Conservation (phyloP, 1,140 invertebrate species). For the Tenebrio molitor region DNA sequence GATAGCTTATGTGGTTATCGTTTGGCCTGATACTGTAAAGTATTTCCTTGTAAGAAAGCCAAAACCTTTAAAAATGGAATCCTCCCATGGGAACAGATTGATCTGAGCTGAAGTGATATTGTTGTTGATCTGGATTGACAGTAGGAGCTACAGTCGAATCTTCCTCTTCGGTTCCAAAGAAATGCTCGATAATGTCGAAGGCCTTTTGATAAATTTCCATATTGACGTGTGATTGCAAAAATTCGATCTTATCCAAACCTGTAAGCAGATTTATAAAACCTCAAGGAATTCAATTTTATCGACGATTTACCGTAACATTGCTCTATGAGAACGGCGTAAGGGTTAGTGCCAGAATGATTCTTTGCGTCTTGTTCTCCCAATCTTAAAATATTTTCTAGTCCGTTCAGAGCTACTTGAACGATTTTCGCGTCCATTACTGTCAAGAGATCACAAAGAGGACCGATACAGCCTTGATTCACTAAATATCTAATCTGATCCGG, state of each 20-base stretch:
- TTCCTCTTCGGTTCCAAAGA: conserved; percentile 93
- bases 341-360: conserved; percentile 82
- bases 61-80: conserved; percentile 79
- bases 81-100: conserved; percentile 82
- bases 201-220: conserved; percentile 97
- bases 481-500: conserved; percentile 88
- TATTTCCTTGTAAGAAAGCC: conserved; percentile 17
- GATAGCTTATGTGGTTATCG: conserved; percentile 7
- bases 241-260: conserved; percentile 98
- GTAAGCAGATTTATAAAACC: conserved; percentile 61
- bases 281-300: not conserved
- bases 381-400: conserved; percentile 95
- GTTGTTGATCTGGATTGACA: conserved; percentile 82
- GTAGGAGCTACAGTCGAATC: conserved; percentile 85
- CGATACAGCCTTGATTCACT: conserved; percentile 84
- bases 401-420: conserved; percentile 97
- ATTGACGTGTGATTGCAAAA: conserved; percentile 96
- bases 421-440: conserved; percentile 96
- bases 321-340: conserved; percentile 93
- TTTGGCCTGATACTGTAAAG: conserved; percentile 13
- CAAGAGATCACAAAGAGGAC: conserved; percentile 94
- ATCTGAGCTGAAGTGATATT: conserved; percentile 82
- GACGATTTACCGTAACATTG: conserved; percentile 91
- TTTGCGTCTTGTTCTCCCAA: conserved; percentile 89
- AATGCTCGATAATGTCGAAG: conserved; percentile 96